A percentile compares a stretch with the other conserved stretches of the same genome.
phyloP scores from a whole-genome alignment of 2,797 vertebrate species.

The Leptodactylus fallax region DNA sequence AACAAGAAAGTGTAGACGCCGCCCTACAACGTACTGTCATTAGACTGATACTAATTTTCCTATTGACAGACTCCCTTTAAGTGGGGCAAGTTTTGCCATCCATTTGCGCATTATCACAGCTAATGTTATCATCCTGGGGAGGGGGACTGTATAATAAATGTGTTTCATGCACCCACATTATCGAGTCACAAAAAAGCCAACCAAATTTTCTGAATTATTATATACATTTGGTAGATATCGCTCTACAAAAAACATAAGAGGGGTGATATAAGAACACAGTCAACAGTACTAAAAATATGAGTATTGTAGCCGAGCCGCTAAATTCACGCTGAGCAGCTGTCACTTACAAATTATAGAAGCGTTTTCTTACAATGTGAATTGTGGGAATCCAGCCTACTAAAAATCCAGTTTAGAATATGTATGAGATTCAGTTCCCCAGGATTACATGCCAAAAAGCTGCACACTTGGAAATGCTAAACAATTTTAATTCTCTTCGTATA shows the following conservation, averaged over 20 bases:
- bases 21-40: too few species aligned
- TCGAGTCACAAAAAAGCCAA: not conserved
- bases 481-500: conserved; percentile 14
- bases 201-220: not conserved
- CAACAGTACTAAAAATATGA: not conserved
- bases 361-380: conserved; percentile 40
- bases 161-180: too few species aligned
- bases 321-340: conserved; percentile 20
- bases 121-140: too few species aligned
- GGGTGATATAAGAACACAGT: not conserved
- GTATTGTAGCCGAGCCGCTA: not conserved
- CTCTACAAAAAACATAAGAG: not conserved
- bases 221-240: not conserved
- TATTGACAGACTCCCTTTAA: too few species aligned
- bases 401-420: conserved; percentile 5
- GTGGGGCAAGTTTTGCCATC: too few species aligned
- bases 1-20: too few species aligned
- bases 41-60: too few species aligned
- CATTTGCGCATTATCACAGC: too few species aligned
- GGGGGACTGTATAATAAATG: too few species aligned
- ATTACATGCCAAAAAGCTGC: not conserved
- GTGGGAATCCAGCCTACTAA: conserved; percentile 2
- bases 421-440: not conserved
- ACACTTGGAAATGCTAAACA: not conserved
- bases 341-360: conserved; percentile 34